These are phyloP conservation scores for Nezara viridula DNA, from an alignment of 2,888 invertebrate species.

Conservation along the genomic window DNA sequence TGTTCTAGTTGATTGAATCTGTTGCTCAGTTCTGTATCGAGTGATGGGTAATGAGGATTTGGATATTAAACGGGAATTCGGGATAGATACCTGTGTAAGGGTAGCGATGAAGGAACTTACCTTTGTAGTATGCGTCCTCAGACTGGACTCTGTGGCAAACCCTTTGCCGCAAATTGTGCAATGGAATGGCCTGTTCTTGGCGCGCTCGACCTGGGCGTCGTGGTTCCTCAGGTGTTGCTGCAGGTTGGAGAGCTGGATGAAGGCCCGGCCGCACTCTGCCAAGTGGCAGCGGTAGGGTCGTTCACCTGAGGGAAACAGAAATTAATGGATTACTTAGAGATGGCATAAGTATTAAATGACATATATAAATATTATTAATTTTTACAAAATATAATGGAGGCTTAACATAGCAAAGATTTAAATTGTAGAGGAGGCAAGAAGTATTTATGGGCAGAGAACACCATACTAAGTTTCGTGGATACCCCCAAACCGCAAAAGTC, in stretches of 20 bases:
- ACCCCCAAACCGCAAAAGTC: too few relatives aligned
- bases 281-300: constrained; percentile 97
- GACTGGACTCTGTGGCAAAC: constrained; percentile 95
- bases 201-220: constrained; percentile 94
- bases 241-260: constrained; percentile 95
- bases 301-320: constrained; percentile 79
- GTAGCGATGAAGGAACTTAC: constrained; percentile 75
- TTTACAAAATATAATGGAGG: not conserved
- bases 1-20: not conserved
- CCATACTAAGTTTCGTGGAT: not conserved
- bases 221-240: constrained; percentile 97
- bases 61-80: not conserved
- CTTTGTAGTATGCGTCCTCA: constrained; percentile 96
- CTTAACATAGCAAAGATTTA: not conserved
- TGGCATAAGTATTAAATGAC: not conserved
- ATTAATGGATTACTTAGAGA: not conserved
- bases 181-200: constrained; percentile 95
- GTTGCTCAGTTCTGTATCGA: constrained; percentile 32
- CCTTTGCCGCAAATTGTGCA: constrained; percentile 97
- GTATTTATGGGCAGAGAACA: not conserved
- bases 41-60: not conserved
- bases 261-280: constrained; percentile 95
- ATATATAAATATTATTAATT: not conserved
- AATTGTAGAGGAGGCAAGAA: not conserved
- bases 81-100: not conserved